phyloP scores from a whole-genome alignment of 2,888 invertebrate genomes.

The Ormyrus labotus region DNA sequence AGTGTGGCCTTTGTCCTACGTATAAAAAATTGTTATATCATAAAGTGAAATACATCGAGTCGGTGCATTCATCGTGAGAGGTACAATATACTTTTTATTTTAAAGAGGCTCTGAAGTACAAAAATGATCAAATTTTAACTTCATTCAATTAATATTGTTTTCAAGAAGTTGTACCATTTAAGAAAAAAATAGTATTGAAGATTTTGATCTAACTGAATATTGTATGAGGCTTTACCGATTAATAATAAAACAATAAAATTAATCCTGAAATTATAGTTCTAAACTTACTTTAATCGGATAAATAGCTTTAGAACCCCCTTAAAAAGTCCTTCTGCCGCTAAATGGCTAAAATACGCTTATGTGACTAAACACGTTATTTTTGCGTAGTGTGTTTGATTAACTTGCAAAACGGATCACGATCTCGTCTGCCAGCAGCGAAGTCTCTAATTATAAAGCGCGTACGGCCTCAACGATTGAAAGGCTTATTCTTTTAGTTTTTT shows the following conservation, averaged over 20 bases:
- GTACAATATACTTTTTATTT: constrained; percentile 23
- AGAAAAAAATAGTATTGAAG: too few relatives aligned
- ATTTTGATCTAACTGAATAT: too few relatives aligned
- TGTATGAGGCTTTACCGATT: too few relatives aligned
- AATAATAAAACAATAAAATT: too few relatives aligned
- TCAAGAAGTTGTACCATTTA: too few relatives aligned
- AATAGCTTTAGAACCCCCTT: constrained; percentile 48
- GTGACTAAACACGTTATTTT: constrained; percentile 19
- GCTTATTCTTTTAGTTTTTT: constrained; percentile 29
- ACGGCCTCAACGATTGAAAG: constrained; percentile 19
- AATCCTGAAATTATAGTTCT: too few relatives aligned
- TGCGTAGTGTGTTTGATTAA: constrained; percentile 36
- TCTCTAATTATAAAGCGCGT: constrained; percentile 34
- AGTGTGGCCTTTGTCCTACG: constrained; percentile 26
- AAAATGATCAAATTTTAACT: not conserved
- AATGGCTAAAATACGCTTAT: constrained; percentile 4
- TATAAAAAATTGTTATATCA: constrained; percentile 45
- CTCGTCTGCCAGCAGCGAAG: constrained; percentile 53
- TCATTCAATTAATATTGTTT: too few relatives aligned
- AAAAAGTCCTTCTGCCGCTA: constrained; percentile 23
- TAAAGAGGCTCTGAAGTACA: constrained; percentile 45
- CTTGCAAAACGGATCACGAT: constrained; percentile 51
- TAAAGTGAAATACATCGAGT: constrained; percentile 40
- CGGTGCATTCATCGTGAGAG: constrained; percentile 20
- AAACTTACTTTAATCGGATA: not conserved